phyloP scores from a whole-genome alignment of 1,140 invertebrate species.

The Himalopsyche phryganea region DNA sequence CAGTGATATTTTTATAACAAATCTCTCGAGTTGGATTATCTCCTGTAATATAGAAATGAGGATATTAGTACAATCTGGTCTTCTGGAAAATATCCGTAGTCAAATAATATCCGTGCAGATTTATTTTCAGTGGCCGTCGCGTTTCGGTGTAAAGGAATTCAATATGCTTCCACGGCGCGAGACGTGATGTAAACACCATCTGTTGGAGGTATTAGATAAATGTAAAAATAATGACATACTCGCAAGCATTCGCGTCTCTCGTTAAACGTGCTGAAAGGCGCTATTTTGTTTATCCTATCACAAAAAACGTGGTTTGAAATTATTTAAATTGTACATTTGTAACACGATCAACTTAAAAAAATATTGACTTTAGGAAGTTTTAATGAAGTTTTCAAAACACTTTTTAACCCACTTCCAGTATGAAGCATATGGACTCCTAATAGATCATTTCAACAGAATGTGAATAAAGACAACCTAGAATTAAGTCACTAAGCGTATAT shows the following conservation, averaged over 20 bases:
- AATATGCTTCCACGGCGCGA: conserved; percentile 4
- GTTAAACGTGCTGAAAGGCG: not conserved
- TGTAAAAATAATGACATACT: conserved; percentile 17
- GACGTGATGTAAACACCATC: conserved; percentile 2
- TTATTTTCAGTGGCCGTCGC: conserved; percentile 11
- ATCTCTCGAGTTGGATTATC: not conserved
- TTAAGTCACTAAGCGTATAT: too few relatives aligned
- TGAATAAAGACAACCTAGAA: too few relatives aligned
- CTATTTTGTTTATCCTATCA: not conserved
- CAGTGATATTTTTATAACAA: not conserved
- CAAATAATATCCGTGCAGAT: conserved; percentile 14
- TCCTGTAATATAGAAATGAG: conserved; percentile 1
- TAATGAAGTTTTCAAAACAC: too few relatives aligned
- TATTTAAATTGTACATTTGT: too few relatives aligned
- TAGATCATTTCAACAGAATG: too few relatives aligned
- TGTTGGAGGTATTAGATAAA: conserved; percentile 20
- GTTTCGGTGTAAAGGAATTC: conserved; percentile 12
- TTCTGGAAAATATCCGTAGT: conserved; percentile 4
- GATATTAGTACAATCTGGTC: not conserved
- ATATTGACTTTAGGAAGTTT: too few relatives aligned
- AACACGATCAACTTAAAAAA: too few relatives aligned
- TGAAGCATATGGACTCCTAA: too few relatives aligned
- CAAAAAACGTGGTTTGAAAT: too few relatives aligned
- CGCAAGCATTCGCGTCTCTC: not conserved
- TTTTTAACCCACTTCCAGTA: too few relatives aligned